A percentile compares a stretch with the other conserved stretches of the same genome.
Evolutionary conservation across 2,113 vertebrate species (phyloP).

Genomic region (Saccopteryx bilineata): DNA sequence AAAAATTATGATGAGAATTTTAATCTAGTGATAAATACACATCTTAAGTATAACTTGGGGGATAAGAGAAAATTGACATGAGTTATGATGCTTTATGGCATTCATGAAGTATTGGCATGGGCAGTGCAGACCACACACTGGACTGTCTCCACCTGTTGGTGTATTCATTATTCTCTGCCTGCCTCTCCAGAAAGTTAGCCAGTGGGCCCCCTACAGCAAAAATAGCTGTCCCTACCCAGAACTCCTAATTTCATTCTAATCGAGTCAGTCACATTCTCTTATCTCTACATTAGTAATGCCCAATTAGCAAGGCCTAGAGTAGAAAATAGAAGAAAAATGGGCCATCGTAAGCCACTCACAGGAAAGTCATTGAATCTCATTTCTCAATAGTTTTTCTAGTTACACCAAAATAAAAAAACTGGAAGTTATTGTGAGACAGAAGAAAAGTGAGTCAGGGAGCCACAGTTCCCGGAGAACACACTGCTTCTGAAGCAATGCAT

Average conservation of each 20-base stretch:
- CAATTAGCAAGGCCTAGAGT: conserved; percentile 11
- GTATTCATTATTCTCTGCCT: neutral
- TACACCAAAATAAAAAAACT: neutral
- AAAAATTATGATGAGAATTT: conserved; percentile 37
- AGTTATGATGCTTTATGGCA: neutral
- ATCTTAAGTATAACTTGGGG: neutral
- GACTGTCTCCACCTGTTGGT: neutral
- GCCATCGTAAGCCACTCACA: neutral
- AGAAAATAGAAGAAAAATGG: conserved; percentile 19
- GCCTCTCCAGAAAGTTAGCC: neutral
- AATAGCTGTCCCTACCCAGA: neutral
- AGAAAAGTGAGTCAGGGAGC: neutral
- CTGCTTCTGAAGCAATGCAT: neutral
- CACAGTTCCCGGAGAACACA: too few relatives aligned
- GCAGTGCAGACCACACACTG: neutral
- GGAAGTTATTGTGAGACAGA: neutral
- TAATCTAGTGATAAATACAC: neutral
- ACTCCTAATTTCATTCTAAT: conserved; percentile 27
- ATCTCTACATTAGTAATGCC: conserved; percentile 8
- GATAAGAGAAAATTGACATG: neutral
- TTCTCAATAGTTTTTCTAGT: neutral
- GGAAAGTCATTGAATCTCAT: neutral
- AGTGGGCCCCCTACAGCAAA: neutral
- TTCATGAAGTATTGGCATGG: accelerated
- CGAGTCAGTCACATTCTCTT: neutral